A percentile compares a stretch with the other conserved stretches of the same genome.
Conservation (phyloP, 2,113 vertebrate genomes). For the Nematolebias whitei region DNA sequence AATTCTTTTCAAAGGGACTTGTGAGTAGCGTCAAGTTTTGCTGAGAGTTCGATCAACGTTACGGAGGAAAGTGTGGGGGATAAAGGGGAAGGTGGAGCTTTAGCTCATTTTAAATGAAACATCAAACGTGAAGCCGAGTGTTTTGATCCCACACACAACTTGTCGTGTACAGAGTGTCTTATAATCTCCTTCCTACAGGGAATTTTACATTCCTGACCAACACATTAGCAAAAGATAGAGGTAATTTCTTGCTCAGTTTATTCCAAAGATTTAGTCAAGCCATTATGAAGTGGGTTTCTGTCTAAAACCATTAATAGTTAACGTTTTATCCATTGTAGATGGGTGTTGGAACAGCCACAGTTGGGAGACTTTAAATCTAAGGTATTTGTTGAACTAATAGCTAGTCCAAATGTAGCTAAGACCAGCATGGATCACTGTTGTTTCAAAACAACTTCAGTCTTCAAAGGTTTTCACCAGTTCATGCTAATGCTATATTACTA, state of each 20-base stretch:
- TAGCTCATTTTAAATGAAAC: conserved; percentile 45
- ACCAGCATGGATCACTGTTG: no score
- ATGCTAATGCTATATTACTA: no score
- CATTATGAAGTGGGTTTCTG: no score
- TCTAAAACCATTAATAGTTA: no score
- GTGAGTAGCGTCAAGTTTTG: conserved; percentile 15
- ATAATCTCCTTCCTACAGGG: conserved; percentile 35
- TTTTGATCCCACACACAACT: conserved; percentile 53
- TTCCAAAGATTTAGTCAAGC: no score
- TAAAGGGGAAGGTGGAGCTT: conserved; percentile 7
- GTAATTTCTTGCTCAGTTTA: background rate
- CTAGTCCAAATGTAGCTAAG: no score
- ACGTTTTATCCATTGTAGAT: no score
- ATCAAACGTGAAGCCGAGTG: conserved; percentile 43
- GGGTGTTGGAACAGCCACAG: no score
- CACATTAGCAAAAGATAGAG: conserved; percentile 23
- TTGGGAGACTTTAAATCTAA: no score
- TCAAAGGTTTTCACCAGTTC: no score
- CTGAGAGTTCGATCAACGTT: conserved; percentile 17
- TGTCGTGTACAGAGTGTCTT: conserved; percentile 37
- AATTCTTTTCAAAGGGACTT: conserved; percentile 5
- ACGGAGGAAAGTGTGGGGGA: background rate
- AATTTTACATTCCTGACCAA: conserved; percentile 27
- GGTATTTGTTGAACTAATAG: no score
- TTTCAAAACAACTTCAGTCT: no score